phyloP scores from a whole-genome alignment of 1,140 invertebrate genomes.

The Charaxes varanes region DNA sequence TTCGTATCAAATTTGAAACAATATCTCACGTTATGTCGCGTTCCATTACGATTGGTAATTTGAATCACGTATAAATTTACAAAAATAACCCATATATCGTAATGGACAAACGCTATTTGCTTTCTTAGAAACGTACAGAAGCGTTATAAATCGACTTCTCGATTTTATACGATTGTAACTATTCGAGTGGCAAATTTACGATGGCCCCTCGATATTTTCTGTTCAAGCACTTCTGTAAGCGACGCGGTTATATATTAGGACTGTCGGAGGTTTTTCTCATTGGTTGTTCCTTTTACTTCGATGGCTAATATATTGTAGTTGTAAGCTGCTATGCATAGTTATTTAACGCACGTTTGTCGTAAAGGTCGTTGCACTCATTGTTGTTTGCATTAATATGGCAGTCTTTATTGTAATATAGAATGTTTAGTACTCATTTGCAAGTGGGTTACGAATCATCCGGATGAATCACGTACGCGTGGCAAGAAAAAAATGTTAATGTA shows the following conservation, averaged over 20 bases:
- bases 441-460: constrained; percentile 31
- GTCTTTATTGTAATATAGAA: constrained; percentile 35
- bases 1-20: constrained; percentile 8
- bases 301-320: constrained; percentile 46
- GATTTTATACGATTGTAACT: constrained; percentile 29
- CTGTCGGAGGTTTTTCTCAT: constrained; percentile 14
- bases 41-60: constrained; percentile 8
- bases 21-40: too few species aligned
- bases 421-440: constrained; percentile 50
- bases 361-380: constrained; percentile 44
- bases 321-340: constrained; percentile 47
- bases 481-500: constrained; percentile 22
- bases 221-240: not conserved
- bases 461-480: constrained; percentile 22
- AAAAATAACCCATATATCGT: constrained; percentile 19
- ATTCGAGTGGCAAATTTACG: constrained; percentile 25
- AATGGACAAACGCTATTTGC: constrained; percentile 34
- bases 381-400: constrained; percentile 40
- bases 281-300: constrained; percentile 27
- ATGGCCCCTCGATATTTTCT: constrained; percentile 22
- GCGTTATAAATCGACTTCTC: constrained; percentile 43
- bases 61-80: constrained; percentile 18
- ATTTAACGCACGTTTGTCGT: constrained; percentile 46
- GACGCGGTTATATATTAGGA: not conserved
- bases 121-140: constrained; percentile 43